A percentile compares a stretch with the other conserved stretches of the same genome.
phyloP scores from a whole-genome alignment of 2,888 invertebrate genomes.

The Drosophila longiperda region DNA sequence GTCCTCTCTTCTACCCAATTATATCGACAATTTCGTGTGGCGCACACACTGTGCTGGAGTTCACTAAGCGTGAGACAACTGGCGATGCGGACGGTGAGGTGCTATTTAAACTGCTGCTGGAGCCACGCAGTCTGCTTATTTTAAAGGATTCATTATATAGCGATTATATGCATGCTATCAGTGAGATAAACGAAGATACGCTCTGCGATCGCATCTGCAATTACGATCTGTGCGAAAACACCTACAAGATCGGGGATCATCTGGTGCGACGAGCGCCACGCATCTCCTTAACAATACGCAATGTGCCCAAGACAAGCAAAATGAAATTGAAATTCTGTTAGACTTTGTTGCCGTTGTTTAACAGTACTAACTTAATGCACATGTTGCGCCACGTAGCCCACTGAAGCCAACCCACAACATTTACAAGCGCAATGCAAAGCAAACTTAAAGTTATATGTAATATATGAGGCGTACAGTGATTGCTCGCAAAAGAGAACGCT shows the following conservation, averaged over 20 bases:
- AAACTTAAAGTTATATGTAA: slow-evolving; percentile 17
- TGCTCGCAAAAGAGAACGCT: not conserved
- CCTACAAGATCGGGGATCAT: slow-evolving; percentile 86
- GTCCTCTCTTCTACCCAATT: slow-evolving; percentile 95
- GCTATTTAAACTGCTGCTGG: slow-evolving; percentile 91
- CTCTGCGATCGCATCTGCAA: slow-evolving; percentile 88
- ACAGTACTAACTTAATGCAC: slow-evolving; percentile 39
- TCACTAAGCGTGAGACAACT: slow-evolving; percentile 84
- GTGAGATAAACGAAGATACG: slow-evolving; percentile 89
- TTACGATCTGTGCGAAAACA: slow-evolving; percentile 87
- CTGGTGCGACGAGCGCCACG: slow-evolving; percentile 91
- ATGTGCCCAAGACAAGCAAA: slow-evolving; percentile 94
- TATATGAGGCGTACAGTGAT: not conserved
- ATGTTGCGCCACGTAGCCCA: slow-evolving; percentile 48
- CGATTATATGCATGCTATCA: slow-evolving; percentile 94
- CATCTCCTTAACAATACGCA: slow-evolving; percentile 95
- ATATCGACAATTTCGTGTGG: slow-evolving; percentile 97
- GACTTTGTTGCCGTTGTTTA: slow-evolving; percentile 44
- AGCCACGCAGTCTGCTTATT: slow-evolving; percentile 94
- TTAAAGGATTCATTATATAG: slow-evolving; percentile 93
- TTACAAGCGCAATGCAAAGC: slow-evolving; percentile 17
- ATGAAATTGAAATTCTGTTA: slow-evolving; percentile 88
- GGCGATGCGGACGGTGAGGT: slow-evolving; percentile 68
- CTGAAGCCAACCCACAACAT: slow-evolving; percentile 54
- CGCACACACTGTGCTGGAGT: slow-evolving; percentile 95